Base-by-base conservation (phyloP, 2,888 invertebrate species). In the Polyommatus icarus region DNA sequence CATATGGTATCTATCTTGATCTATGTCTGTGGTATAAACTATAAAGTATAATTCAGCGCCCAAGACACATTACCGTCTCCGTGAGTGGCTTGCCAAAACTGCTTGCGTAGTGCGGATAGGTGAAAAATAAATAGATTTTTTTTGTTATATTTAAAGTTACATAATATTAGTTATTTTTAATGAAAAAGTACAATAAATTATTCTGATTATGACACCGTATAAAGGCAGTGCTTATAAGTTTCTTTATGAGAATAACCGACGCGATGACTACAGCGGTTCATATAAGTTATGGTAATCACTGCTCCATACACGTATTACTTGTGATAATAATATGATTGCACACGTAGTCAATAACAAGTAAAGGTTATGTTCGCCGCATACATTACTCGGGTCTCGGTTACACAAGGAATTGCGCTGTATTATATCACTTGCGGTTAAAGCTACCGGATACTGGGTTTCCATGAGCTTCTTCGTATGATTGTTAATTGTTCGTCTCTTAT, bases 361-460 rank as follows among this genome's bases (percentile, higher is more conserved):
- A 72, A 72, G 40, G 72, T 72, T 72, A 40, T 72, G 72, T 72
- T 72, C 36, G 20, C 36, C 40, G 72, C 72, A 20, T 72, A 71
- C 32, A 40, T 71, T 71, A 72, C 40, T 20, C 40, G 8, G 15
- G n/a, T n/a, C n/a, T 72, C 40, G 36, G 15, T 72, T 72, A 40
- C 72, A 72, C 72, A 40, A 72, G 36, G 40, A 72, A 72, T 40
- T 4, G n/a, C 40, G 72, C 10, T 4, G n/a, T 72, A 40, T 72
- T 72, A 72, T 40, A 40, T 40, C 36, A 72, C 72, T 72, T 40
- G 36, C n/a, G 67, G 67, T 67, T 18, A 0, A 67, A 6, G 67
- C 67, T 67, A 67, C 67, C 67, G 67, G 67, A 67, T 67, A 67
- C 67, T 29, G 15, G 0, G 29, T 32, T 67, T 67, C 29, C 67